Evolutionary conservation across 1,140 invertebrate species (phyloP), one percentile per base, ranked within the genome.

Genomic region (Physella acuta): DNA sequence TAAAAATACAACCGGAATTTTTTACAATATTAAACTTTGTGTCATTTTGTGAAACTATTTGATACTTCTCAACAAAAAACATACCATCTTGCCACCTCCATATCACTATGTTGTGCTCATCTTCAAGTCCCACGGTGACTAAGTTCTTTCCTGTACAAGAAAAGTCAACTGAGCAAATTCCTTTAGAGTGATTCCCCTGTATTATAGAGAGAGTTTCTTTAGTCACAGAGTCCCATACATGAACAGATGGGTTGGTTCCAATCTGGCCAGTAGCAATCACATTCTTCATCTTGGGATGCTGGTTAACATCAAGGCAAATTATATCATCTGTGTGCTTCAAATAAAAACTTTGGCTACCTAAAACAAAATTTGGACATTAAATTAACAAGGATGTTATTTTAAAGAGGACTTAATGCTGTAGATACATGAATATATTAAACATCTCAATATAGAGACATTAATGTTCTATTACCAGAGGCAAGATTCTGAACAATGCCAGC

Each of bases 1-100:
- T 85, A 68, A 28, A 30, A 55, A n/a, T n/a, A n/a, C 20, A 44
- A 20, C 8, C 8, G 39, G 20, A 11, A 44, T 44, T 44, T 44
- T 44, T 44, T 44, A 44, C 8, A n/a, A n/a, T n/a, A 44, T 44
- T 44, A 11, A 44, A 44, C 20, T 44, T n/a, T n/a, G n/a, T 44
- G 39, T 44, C 39, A 44, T 44, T 44, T 44, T 44, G 20, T 44
- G 20, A 44, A 44, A 11, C 8, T 11, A 44, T 44, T 8, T 44
- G 39, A 44, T 44, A 44, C 20, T 44, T 20, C 39, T 44, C 39
- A 44, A 44, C 8, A 30, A 56, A 56, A 56, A 56, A 52, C 74
- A 39, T 61, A 82, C 83, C 82, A 73, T 85, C 84, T 68, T 85
- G 78, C 85, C 85, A 86, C 71, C 81, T 79, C 84, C 84, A 86